Conservation (phyloP, 1,140 invertebrate genomes). For the Lepidurus apus region DNA sequence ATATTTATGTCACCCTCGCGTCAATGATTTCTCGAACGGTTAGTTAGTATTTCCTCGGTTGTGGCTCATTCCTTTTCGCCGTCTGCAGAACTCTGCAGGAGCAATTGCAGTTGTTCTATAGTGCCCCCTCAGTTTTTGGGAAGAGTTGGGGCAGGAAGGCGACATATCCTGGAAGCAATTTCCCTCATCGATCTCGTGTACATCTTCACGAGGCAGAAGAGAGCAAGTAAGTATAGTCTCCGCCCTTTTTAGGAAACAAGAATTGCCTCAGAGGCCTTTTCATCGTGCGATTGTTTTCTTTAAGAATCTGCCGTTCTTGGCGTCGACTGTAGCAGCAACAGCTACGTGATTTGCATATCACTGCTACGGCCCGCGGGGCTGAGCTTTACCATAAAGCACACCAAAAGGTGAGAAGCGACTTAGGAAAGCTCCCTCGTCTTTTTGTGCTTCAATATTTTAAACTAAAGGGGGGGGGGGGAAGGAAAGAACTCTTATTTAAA, state of each 20-base stretch:
- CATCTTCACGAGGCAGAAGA: conserved; percentile 10
- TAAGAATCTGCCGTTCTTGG: conserved; percentile 8
- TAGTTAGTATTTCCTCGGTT: background rate
- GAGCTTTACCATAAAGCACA: background rate
- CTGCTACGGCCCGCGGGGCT: background rate
- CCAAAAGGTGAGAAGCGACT: background rate
- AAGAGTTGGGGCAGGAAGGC: conserved; percentile 5
- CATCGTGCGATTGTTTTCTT: background rate
- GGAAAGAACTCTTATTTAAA: background rate
- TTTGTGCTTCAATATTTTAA: background rate
- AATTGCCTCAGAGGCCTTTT: background rate
- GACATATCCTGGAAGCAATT: conserved; percentile 19
- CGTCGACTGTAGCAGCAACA: background rate
- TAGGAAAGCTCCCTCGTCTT: background rate
- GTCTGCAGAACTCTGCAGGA: background rate
- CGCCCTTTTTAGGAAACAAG: background rate
- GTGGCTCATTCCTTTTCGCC: background rate
- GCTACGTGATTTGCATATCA: conserved; percentile 3
- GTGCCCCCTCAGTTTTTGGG: background rate
- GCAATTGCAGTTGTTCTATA: background rate
- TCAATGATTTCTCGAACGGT: background rate
- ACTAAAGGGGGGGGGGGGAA: background rate
- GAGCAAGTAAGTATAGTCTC: background rate
- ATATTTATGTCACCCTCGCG: background rate
- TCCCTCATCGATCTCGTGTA: conserved; percentile 12